Evolutionary conservation across 2,113 vertebrate genomes (phyloP).

Genomic region (Micronycteris hirsuta): DNA sequence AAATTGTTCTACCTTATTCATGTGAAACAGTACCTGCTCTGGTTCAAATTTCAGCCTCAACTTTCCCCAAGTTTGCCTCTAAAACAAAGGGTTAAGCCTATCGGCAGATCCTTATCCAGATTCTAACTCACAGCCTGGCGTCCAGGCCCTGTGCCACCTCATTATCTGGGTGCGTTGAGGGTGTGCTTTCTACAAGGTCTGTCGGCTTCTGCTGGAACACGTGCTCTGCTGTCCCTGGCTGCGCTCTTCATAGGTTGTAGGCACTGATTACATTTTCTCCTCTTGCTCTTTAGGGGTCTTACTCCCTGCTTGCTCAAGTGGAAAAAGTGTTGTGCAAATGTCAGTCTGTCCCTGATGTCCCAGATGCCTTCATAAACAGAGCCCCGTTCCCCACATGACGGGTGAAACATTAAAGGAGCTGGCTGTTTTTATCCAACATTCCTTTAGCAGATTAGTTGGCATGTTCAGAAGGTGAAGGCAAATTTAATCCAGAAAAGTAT

Average conservation of each 20-base stretch:
- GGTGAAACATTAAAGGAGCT: conserved; percentile 47
- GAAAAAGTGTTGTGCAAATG: not conserved
- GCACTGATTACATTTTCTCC: not conserved
- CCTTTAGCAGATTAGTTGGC: conserved; percentile 66
- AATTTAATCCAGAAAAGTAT: conserved; percentile 65
- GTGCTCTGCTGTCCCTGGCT: not conserved
- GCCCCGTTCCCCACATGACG: not conserved
- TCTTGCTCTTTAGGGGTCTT: not conserved
- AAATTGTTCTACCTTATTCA: not conserved
- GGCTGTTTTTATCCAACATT: conserved; percentile 66
- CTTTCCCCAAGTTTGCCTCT: not conserved
- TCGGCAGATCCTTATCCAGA: not conserved
- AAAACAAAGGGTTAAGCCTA: not conserved
- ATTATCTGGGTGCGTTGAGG: not conserved
- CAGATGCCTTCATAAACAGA: conserved; percentile 35
- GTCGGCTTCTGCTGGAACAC: not conserved
- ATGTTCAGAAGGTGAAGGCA: conserved; percentile 58
- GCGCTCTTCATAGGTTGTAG: not conserved
- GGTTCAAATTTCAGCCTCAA: not conserved
- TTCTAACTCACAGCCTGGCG: not conserved
- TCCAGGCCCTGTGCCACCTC: not conserved
- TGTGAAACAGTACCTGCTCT: not conserved
- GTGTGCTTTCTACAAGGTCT: not conserved
- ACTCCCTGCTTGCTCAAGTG: not conserved
- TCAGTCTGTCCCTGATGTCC: not conserved